Conservation (phyloP, 2,888 invertebrate genomes). For the Steinernema carpocapsae region DNA sequence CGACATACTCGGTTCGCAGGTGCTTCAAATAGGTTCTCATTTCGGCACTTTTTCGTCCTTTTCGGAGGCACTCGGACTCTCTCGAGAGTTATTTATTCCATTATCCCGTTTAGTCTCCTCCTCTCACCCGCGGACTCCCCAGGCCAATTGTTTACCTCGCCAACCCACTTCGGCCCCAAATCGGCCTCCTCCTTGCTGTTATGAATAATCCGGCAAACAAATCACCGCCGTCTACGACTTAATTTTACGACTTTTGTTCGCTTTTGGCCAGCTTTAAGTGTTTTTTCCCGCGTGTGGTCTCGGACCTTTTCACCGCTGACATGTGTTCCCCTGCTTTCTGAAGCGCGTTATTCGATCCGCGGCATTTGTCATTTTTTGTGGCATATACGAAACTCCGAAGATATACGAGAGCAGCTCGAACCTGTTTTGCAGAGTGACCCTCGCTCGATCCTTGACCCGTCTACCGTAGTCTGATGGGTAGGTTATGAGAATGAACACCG, state of each 20-base stretch:
- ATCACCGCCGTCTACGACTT: conserved; percentile 9
- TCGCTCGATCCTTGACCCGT: too few species aligned
- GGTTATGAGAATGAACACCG: conserved; percentile 28
- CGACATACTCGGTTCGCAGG: not conserved
- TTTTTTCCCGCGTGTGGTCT: not conserved
- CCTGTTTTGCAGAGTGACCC: too few species aligned
- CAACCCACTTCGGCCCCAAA: not conserved
- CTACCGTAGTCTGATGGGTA: conserved; percentile 1
- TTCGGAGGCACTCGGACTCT: conserved; percentile 4
- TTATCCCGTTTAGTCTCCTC: conserved; percentile 11
- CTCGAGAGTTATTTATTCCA: not conserved
- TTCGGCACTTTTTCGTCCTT: not conserved
- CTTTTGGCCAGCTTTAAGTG: not conserved
- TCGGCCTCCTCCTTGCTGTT: not conserved
- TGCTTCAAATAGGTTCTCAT: not conserved
- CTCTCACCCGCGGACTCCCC: not conserved
- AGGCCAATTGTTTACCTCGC: conserved; percentile 3
- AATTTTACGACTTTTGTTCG: not conserved
- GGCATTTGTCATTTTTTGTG: conserved; percentile 9
- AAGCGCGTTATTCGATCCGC: not conserved
- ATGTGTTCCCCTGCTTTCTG: conserved; percentile 6
- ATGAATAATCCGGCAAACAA: conserved; percentile 15
- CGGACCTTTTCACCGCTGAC: too few species aligned
- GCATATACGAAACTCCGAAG: not conserved
- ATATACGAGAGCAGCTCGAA: not conserved